phyloP scores from a whole-genome alignment of 30 jellyfish, hydroid and myxozoan genomes.

The Nemopilema nomurai region DNA sequence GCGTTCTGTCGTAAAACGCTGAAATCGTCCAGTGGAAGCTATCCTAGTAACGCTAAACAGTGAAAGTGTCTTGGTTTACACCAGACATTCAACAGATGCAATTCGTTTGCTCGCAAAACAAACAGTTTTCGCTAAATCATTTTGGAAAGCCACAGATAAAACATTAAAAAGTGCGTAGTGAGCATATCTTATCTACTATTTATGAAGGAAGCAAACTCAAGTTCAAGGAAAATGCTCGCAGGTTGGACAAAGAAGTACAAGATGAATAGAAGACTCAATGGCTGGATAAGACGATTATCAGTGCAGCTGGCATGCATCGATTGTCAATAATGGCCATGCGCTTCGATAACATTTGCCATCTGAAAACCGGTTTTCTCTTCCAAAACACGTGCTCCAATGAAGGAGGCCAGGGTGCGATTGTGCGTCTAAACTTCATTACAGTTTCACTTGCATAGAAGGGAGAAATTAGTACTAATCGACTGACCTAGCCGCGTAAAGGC shows the following conservation, averaged over 20 bases:
- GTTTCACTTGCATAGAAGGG: not conserved
- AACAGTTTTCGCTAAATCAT: not conserved
- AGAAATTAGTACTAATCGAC: too few relatives aligned
- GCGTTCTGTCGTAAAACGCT: not conserved
- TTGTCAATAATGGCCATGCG: slow-evolving; percentile 25
- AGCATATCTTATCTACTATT: not conserved
- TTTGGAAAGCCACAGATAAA: not conserved
- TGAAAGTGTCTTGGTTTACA: not conserved
- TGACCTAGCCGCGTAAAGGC: not conserved
- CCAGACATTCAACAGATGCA: not conserved
- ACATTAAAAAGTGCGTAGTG: not conserved
- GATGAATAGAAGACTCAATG: not conserved
- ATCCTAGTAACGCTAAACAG: not conserved
- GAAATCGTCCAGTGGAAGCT: not conserved
- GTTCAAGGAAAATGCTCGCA: not conserved
- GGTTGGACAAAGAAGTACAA: not conserved
- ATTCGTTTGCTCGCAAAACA: not conserved
- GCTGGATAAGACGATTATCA: slow-evolving; percentile 13
- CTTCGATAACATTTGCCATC: slow-evolving; percentile 11
- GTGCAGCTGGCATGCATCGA: slow-evolving; percentile 31
- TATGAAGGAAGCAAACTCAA: not conserved
- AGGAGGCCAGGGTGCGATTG: not conserved
- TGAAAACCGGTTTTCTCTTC: slow-evolving; percentile 6
- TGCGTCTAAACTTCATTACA: not conserved
- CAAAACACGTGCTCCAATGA: slow-evolving; percentile 23